These are phyloP conservation scores for Perodicticus potto DNA, from an alignment of 2,797 vertebrate species.

Conservation along the genomic window DNA sequence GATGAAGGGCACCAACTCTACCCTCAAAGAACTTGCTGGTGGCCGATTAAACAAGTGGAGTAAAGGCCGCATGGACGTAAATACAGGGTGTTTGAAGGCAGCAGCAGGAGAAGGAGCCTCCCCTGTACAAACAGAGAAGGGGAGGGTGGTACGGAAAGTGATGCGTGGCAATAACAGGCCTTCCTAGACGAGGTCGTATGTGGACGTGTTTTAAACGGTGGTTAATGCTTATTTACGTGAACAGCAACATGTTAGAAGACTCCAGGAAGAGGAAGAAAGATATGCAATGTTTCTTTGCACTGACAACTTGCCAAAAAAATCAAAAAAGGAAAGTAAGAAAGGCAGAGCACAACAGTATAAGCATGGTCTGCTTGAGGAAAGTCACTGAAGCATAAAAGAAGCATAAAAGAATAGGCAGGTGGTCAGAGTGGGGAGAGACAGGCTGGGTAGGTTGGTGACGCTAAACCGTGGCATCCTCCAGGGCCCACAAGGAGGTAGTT, in stretches of 20 bases:
- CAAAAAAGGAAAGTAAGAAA: no score
- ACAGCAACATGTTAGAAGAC: background rate
- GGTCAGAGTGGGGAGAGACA: no score
- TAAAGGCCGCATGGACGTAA: background rate
- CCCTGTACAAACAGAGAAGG: background rate
- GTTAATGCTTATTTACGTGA: background rate
- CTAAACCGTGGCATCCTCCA: background rate
- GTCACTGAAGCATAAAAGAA: background rate
- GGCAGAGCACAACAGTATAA: background rate
- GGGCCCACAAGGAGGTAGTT: background rate
- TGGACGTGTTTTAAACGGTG: background rate
- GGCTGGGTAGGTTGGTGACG: fast-evolving
- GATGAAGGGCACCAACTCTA: background rate
- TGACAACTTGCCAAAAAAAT: no score
- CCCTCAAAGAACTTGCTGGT: background rate
- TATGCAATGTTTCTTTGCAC: background rate
- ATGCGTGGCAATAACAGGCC: background rate
- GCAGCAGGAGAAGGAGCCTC: background rate
- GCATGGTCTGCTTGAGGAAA: background rate
- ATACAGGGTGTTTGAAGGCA: background rate
- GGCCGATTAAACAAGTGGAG: background rate
- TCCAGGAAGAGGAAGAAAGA: background rate
- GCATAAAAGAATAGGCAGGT: background rate
- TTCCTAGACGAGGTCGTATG: background rate
- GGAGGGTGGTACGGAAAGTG: background rate